Evolutionary conservation across 1,140 invertebrate genomes (phyloP).

Genomic region (Cotesia glomerata): DNA sequence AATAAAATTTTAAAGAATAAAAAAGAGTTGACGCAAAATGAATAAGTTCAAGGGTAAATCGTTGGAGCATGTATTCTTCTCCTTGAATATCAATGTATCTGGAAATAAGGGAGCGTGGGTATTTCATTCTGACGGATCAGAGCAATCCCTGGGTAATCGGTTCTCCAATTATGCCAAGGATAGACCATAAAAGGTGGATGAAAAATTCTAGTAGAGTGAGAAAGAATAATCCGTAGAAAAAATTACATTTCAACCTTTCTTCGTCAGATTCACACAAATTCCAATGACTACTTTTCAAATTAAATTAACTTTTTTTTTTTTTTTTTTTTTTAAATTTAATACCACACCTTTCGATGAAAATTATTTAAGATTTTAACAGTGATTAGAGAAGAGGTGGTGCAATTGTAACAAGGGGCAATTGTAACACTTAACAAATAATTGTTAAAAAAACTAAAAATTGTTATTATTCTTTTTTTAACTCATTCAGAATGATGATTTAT

Average conservation of each 20-base stretch:
- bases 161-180: slow-evolving; percentile 1
- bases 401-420: too few species aligned
- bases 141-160: slow-evolving; percentile 5
- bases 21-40: background rate
- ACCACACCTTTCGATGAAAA: too few species aligned
- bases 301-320: background rate
- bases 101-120: slow-evolving; percentile 41
- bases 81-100: slow-evolving; percentile 53
- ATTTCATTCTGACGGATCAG: background rate
- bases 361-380: too few species aligned
- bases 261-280: background rate
- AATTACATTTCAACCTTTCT: background rate
- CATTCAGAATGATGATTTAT: too few species aligned
- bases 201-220: too few species aligned
- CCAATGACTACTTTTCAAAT: background rate
- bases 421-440: too few species aligned
- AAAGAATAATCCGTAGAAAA: background rate
- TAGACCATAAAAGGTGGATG: background rate
- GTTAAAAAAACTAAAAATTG: too few species aligned
- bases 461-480: too few species aligned
- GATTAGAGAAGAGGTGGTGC: too few species aligned
- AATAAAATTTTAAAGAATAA: background rate
- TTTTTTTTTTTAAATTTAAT: too few species aligned
- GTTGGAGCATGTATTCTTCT: slow-evolving; percentile 37
- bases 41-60: background rate